Conservation (phyloP, 2,888 invertebrate species). For the Brachycybe producta region DNA sequence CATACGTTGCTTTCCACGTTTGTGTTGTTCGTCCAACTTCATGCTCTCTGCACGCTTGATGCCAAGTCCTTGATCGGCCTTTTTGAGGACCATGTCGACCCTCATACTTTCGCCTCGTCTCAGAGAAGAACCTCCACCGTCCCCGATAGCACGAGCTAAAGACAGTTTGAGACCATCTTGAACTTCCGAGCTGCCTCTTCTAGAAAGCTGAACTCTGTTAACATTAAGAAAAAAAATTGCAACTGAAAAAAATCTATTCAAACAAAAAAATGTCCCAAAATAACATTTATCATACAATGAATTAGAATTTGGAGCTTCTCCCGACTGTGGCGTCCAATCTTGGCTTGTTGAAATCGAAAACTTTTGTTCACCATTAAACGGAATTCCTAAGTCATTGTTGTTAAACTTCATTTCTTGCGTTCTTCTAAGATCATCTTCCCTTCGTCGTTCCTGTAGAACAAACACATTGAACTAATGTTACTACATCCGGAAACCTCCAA, state of each 20-base stretch:
- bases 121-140: not conserved
- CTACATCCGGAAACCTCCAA: not conserved
- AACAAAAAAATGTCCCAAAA: no score
- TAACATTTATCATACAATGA: no score
- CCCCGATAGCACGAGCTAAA: not conserved
- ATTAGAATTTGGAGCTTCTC: no score
- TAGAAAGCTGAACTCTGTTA: not conserved
- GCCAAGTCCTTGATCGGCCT: slow-evolving; percentile 28
- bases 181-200: slow-evolving; percentile 11
- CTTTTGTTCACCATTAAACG: slow-evolving; percentile 12
- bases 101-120: slow-evolving; percentile 18
- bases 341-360: not conserved
- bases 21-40: slow-evolving; percentile 47
- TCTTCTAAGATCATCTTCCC: slow-evolving; percentile 48
- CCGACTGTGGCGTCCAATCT: not conserved
- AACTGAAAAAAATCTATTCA: no score
- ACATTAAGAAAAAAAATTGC: not conserved
- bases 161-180: slow-evolving; percentile 13
- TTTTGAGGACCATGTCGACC: slow-evolving; percentile 11
- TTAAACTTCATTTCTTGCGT: slow-evolving; percentile 40
- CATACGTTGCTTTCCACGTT: slow-evolving; percentile 37
- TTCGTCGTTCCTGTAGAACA: slow-evolving; percentile 54
- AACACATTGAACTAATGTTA: slow-evolving; percentile 12
- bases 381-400: slow-evolving; percentile 15
- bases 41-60: slow-evolving; percentile 80